Evolutionary conservation across 2,797 vertebrate species (phyloP).

Genomic region (Brachyrhaphis roseni): DNA sequence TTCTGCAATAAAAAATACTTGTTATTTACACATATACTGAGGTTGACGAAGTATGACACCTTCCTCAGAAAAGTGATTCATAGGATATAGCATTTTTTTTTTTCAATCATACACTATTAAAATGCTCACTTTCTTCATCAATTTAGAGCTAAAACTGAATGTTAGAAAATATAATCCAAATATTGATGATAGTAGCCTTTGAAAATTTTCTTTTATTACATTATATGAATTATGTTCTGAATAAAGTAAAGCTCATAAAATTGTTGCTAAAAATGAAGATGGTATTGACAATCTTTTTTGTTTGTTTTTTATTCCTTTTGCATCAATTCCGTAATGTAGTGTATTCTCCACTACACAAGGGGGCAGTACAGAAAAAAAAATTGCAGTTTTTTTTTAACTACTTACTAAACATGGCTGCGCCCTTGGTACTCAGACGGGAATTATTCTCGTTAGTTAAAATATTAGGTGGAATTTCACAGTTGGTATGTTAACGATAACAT

Average conservation of each 20-base stretch:
- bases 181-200: background rate
- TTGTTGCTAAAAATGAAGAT: background rate
- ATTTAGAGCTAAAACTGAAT: background rate
- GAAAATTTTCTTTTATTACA: background rate
- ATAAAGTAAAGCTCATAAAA: background rate
- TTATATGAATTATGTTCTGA: background rate
- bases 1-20: background rate
- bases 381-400: background rate
- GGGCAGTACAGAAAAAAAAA: conserved; percentile 32
- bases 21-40: too few species aligned
- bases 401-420: conserved; percentile 73
- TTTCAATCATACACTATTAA: background rate
- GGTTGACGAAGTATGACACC: too few species aligned
- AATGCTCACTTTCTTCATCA: background rate
- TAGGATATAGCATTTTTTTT: too few species aligned
- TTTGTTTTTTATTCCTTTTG: background rate
- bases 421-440: conserved; percentile 50
- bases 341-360: conserved; percentile 38
- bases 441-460: conserved; percentile 63
- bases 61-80: too few species aligned
- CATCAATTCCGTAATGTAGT: background rate
- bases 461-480: conserved; percentile 36
- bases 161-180: background rate
- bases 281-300: background rate
- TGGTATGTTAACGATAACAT: conserved; percentile 55